Evolutionary conservation across 2,113 vertebrate species (phyloP).

Genomic region (Fregata magnificens): DNA sequence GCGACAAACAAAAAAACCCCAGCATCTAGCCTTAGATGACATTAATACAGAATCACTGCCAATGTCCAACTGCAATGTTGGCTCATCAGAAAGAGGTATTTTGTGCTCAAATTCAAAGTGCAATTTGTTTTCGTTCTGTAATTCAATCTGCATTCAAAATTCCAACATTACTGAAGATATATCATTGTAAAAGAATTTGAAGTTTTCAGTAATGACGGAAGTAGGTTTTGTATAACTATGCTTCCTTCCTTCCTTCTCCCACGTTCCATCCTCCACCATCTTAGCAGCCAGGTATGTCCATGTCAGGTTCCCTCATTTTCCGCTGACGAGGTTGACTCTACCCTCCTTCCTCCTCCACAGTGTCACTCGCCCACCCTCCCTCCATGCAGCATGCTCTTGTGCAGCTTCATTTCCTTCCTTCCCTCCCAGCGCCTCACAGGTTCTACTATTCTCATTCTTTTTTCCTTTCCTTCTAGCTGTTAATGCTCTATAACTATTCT

Average conservation of each 20-base stretch:
- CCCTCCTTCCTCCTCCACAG: rapidly evolving
- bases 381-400: neutral
- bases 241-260: neutral
- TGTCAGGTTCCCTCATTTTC: neutral
- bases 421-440: neutral
- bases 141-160: neutral
- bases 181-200: neutral
- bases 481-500: neutral
- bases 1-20: neutral
- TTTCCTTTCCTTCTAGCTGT: neutral
- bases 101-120: neutral
- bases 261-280: neutral
- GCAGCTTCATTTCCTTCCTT: neutral
- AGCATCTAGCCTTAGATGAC: neutral
- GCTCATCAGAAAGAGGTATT: neutral
- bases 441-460: neutral
- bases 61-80: neutral
- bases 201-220: neutral
- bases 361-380: neutral
- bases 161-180: neutral
- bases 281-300: neutral
- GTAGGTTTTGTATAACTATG: neutral
- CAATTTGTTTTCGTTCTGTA: neutral
- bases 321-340: neutral
- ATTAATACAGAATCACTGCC: neutral